Percentiles rank a stretch among this genome's conserved stretches.
These are phyloP conservation scores for Biston stratarius DNA, from an alignment of 2,888 invertebrate species.

Conservation along the genomic window DNA sequence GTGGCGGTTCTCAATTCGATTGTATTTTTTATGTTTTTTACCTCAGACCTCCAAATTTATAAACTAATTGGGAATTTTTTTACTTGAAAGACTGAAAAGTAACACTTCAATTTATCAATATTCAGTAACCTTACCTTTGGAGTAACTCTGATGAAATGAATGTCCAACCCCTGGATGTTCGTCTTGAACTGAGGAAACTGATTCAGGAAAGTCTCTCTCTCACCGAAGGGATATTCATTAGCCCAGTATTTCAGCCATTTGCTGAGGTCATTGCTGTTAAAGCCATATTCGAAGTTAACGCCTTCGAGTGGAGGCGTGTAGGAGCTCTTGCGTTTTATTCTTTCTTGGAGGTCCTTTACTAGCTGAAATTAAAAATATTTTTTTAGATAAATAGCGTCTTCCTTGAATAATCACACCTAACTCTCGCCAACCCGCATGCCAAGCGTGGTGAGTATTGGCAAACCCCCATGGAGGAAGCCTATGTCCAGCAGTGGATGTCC, in stretches of 20 bases:
- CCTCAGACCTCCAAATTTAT: too few species aligned
- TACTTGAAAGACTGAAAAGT: too few species aligned
- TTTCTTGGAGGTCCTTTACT: conserved; percentile 65
- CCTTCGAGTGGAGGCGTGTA: conserved; percentile 88
- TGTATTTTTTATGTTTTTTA: too few species aligned
- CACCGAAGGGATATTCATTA: conserved; percentile 88
- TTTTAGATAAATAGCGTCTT: too few species aligned
- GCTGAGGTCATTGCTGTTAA: conserved; percentile 89
- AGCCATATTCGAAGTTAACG: conserved; percentile 92
- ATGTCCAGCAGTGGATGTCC: too few species aligned
- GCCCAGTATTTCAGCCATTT: conserved; percentile 92
- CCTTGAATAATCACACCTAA: too few species aligned
- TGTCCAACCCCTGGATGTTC: conserved; percentile 89
- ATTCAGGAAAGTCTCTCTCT: conserved; percentile 90
- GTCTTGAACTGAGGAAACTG: conserved; percentile 92
- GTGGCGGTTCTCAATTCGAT: too few species aligned
- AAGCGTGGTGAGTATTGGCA: too few species aligned
- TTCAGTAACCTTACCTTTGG: conserved; percentile 65
- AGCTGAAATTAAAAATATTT: conserved; percentile 54
- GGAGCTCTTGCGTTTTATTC: conserved; percentile 62
- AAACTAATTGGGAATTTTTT: too few species aligned
- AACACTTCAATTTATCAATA: too few species aligned
- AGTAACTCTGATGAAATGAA: conserved; percentile 85
- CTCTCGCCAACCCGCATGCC: too few species aligned
- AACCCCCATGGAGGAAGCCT: too few species aligned